Evolutionary conservation across 2,888 invertebrate species (phyloP), one percentile per base, ranked within the genome.

Genomic region (Tricholauxania praeusta): DNA sequence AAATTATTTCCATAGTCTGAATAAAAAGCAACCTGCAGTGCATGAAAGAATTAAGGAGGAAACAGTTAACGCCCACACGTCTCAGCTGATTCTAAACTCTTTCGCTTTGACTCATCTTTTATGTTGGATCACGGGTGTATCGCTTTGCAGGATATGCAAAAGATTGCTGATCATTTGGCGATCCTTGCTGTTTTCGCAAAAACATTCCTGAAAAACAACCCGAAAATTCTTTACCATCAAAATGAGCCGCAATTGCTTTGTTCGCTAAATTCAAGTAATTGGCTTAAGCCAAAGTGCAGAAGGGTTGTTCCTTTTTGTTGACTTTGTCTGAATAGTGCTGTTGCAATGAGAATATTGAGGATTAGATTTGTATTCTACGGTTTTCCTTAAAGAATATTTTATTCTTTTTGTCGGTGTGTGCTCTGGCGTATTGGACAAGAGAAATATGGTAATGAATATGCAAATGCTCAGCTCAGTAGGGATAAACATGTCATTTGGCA

Each of bases 271-370:
- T 51, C 32, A 19, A 39, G 62, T 64, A 66, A 59, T 71, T 72
- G 57, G 60, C 47, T 68, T 48, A 62, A 53, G 67, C 71, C 69
- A 55, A 59, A 59, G 66, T 19, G 71, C 67, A 79, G 77, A 83
- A 84, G 80, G 82, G 82, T 76, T 78, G 79, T 57, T 67, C 76
- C 73, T 76, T 79, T 71, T 78, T 75, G 77, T 74, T 81, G 82
- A 82, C 80, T 82, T 82, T 80, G 80, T 78, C 77, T 75, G 77
- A 81, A 82, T 85, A 80, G 85, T 82, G 80, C 78, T 64, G 76
- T 10, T 10, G 39, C 39, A 10, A 10, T 39, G 39, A 5, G 39
- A 39, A 39, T 10, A 39, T 39, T 39, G 10, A 39, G 39, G 39
- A 39, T 39, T 39, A 39, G 1, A 7, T 39, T 6, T 10, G 10